Evolutionary conservation across 1,140 invertebrate species (phyloP).

Genomic region (Apolygus lucorum): DNA sequence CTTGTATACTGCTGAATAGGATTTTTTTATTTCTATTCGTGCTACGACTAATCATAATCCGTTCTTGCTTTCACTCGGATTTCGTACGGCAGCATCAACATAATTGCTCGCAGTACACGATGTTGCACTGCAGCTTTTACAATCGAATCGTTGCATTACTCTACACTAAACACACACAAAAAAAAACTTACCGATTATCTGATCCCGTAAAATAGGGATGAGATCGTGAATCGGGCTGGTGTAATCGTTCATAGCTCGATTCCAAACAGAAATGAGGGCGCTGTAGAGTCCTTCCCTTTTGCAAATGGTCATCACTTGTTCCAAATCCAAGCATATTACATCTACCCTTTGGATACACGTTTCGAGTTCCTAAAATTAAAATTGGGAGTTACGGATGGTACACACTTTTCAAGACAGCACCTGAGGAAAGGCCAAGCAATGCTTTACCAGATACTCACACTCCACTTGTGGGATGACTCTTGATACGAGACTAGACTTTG

Average conservation of each 20-base stretch:
- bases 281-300: slow-evolving; percentile 70
- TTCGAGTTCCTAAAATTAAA: slow-evolving; percentile 54
- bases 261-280: slow-evolving; percentile 82
- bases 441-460: too few relatives aligned
- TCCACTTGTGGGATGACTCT: slow-evolving; percentile 44
- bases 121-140: too few relatives aligned
- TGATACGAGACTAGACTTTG: slow-evolving; percentile 55
- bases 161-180: too few relatives aligned
- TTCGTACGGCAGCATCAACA: too few relatives aligned
- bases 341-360: slow-evolving; percentile 71
- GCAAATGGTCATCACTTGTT: slow-evolving; percentile 78
- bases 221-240: slow-evolving; percentile 73
- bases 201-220: slow-evolving; percentile 47
- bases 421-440: too few relatives aligned
- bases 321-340: slow-evolving; percentile 76
- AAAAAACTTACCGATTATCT: slow-evolving; percentile 36
- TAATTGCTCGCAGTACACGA: too few relatives aligned
- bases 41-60: too few relatives aligned
- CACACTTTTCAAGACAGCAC: too few relatives aligned
- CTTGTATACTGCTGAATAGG: too few relatives aligned
- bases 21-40: too few relatives aligned
- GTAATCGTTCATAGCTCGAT: slow-evolving; percentile 74
- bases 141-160: too few relatives aligned
- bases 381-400: slow-evolving; percentile 14
- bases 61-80: too few relatives aligned